These are phyloP conservation scores for Riptortus pedestris DNA, from an alignment of 1,140 invertebrate species.

Conservation along the genomic window DNA sequence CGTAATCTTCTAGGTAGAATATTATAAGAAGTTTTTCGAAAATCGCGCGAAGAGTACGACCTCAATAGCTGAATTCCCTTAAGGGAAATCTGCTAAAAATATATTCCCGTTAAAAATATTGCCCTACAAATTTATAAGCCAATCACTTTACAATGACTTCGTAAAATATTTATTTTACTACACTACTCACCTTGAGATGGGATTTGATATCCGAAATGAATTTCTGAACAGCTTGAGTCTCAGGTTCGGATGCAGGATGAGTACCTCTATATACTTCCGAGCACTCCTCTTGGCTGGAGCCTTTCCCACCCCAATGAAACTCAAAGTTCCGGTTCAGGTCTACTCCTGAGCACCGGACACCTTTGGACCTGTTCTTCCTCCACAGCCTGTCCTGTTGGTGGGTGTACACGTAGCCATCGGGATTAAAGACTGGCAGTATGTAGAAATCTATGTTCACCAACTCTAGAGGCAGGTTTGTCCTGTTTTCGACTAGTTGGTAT, in stretches of 20 bases:
- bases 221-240: constrained; percentile 48
- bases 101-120: too few relatives aligned
- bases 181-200: constrained; percentile 31
- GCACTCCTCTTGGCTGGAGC: constrained; percentile 65
- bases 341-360: constrained; percentile 39
- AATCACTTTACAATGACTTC: neutral
- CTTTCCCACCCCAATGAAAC: constrained; percentile 55
- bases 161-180: neutral
- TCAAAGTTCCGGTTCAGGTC: constrained; percentile 63
- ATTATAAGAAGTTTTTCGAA: neutral
- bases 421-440: constrained; percentile 47
- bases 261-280: constrained; percentile 68
- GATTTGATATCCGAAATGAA: constrained; percentile 30
- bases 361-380: constrained; percentile 58
- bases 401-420: constrained; percentile 51
- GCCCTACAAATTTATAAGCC: neutral
- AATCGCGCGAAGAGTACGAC: too few relatives aligned
- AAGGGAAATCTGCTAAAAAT: too few relatives aligned
- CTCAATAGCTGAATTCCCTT: too few relatives aligned
- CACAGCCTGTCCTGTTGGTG: constrained; percentile 64
- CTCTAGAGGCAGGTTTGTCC: constrained; percentile 52
- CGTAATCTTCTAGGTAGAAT: too few relatives aligned
- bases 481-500: constrained; percentile 63
- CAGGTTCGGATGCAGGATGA: constrained; percentile 71
- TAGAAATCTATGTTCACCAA: constrained; percentile 52